phyloP scores from a whole-genome alignment of 1,140 invertebrate species.

The Diplogasteroides magnus region DNA sequence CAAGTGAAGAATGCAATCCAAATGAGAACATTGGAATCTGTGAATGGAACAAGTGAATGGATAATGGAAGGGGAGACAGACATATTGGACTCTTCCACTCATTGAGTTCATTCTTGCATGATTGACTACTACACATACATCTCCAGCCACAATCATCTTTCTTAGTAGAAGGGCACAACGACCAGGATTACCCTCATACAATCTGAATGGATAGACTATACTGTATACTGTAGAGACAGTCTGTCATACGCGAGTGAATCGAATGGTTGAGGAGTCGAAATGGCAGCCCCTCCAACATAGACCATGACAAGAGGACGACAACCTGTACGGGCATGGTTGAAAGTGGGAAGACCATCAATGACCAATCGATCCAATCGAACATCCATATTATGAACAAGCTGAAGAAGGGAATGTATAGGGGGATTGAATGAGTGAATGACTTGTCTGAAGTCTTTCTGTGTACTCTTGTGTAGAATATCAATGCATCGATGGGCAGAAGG shows the following conservation, averaged over 20 bases:
- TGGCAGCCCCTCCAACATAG: background rate
- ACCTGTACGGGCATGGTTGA: background rate
- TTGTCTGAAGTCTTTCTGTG: constrained; percentile 10
- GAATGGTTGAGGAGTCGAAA: background rate
- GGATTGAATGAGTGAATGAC: background rate
- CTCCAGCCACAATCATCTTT: background rate
- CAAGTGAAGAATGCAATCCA: constrained; percentile 33
- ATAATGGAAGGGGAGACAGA: background rate
- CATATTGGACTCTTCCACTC: background rate
- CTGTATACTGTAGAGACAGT: background rate
- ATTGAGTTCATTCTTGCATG: background rate
- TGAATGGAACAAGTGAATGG: background rate
- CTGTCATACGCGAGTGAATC: background rate
- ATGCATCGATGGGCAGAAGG: constrained; percentile 31
- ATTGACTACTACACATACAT: background rate
- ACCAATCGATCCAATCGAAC: background rate
- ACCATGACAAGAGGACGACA: background rate
- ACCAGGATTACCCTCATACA: background rate
- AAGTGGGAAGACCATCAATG: background rate
- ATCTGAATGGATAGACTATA: background rate
- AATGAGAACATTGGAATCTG: constrained; percentile 29
- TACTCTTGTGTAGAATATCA: constrained; percentile 30
- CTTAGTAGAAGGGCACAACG: background rate
- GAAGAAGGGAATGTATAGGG: background rate
- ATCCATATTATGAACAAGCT: background rate